Base-by-base conservation (phyloP, 2,888 invertebrate species). In the Stenichneumon culpator region DNA sequence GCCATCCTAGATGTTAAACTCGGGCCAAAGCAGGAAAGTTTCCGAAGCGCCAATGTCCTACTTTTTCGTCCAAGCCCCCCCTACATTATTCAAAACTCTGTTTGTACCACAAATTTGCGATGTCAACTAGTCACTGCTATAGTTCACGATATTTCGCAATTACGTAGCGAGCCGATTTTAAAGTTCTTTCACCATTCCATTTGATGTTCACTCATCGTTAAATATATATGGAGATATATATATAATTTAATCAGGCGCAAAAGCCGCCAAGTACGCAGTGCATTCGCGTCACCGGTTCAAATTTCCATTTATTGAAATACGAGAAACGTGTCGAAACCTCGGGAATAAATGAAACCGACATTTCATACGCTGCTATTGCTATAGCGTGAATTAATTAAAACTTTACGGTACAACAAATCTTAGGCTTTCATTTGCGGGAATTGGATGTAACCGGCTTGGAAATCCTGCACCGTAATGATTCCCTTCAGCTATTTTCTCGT, bases 1-100 rank as follows among this genome's bases (percentile, higher is more conserved):
- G 80, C 80, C 69, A 84, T 84, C 72, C 67, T 44, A 65, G 57
- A 80, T 52, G 36, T 19, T 60, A 32, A 65, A 50, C n/a, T 67
- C 70, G 19, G 65, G 54, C 44, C 32, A 32, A 44, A 70, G 65
- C 50, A 28, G 19, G 11, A 72, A 84, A 65, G 47, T 83, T 69
- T n/a, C 11, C 63, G 39, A 70, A 47, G 25, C 32, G 63, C 36
- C 50, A 67, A 50, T 65, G 80, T 44, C 80, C 80, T 80, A 84
- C 75, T 84, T 80, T 44, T 72, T 25, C 11, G n/a, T 60, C 19
- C 25, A n/a, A 52, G 6, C 22, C 19, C 4, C 44, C 44, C 16
- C 16, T 5, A 11, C 14, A 69, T 81, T 69, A 69, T 81, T 74
- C 32, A 60, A 57, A 74, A 68, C 32, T 70, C 3, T n/a, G 11